Base-by-base conservation (phyloP, 2,797 vertebrate species). In the Catostomus latipinnis region DNA sequence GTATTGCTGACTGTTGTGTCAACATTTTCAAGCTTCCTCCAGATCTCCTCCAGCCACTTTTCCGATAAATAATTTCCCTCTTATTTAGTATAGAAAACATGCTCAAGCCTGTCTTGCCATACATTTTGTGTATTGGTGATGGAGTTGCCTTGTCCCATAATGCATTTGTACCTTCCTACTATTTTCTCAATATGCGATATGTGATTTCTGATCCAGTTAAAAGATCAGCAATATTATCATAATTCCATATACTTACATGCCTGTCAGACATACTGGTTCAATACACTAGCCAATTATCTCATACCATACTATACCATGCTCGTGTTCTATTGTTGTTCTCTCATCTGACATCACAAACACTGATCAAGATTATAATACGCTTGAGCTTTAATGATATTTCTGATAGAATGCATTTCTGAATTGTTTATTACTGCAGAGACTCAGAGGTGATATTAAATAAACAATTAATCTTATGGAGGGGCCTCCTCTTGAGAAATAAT, bases 1-100 rank as follows among this genome's bases (percentile, higher is more conserved):
- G 81, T 87, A 81, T 84, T 85, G n/a, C 76, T 84, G 78, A 67
- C 86, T 86, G 80, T 86, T 71, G 6, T 85, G 82, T 86, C 86
- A 78, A 62, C 84, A 66, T 86, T 87, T 87, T 86, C 81, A 34
- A 34, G 34, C 66, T 53, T 34, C 34, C 34, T 34, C 34, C 34
- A 34, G 34, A 34, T 34, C 34, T 34, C 1, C 34, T 34, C 34
- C 34, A 34, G 34, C 34, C 34, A 34, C 34, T 34, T 34, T 34
- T 34, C 34, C 34, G 34, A 71, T 77, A 83, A 85, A 89, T 87
- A 81, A 0, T 34, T 34, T 34, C 34, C 34, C 34, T 34, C 34
- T 34, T 34, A 86, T 89, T 54, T 50, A 16, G 56, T 67, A 49
- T 16, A 63, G 16, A 1, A 72, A 71, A 62, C 22, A n/a, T 71